A percentile compares a stretch with the other conserved stretches of the same genome.
Evolutionary conservation across 2,888 invertebrate species (phyloP).

Genomic region (Auanema sp.): DNA sequence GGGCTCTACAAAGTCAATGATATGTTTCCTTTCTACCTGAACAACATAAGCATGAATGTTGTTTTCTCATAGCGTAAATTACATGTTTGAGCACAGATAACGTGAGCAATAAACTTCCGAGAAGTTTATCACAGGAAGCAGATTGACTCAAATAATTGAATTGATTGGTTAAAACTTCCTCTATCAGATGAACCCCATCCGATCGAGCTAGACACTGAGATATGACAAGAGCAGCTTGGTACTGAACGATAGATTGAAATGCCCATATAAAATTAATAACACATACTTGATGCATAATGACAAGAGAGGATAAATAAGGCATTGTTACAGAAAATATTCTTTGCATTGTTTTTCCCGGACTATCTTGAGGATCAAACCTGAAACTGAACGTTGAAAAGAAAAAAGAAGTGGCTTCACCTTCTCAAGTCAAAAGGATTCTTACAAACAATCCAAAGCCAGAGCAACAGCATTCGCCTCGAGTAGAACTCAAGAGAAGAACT

Average conservation of each 20-base stretch:
- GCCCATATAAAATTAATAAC: not conserved
- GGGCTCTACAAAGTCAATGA: constrained; percentile 18
- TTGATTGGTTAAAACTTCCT: constrained; percentile 13
- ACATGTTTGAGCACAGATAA: too few species aligned
- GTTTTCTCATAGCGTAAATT: not conserved
- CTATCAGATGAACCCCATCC: constrained; percentile 37
- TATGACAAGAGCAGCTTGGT: constrained; percentile 40
- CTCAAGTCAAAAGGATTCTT: constrained; percentile 61
- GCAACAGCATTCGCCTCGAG: constrained; percentile 35
- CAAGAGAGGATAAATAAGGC: constrained; percentile 31
- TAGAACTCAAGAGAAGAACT: too few species aligned
- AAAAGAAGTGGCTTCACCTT: constrained; percentile 18
- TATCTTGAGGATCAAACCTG: constrained; percentile 33
- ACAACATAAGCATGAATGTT: not conserved
- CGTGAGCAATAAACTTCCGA: too few species aligned
- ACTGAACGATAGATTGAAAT: not conserved
- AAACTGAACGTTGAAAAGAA: not conserved
- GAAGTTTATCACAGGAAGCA: too few species aligned
- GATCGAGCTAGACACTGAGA: constrained; percentile 43
- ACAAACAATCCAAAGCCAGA: constrained; percentile 60
- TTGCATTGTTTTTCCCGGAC: constrained; percentile 34
- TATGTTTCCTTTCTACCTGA: constrained; percentile 34
- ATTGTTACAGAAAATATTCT: constrained; percentile 39
- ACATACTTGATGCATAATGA: constrained; percentile 35
- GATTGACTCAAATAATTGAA: too few species aligned